Evolutionary conservation across 2,113 vertebrate species (phyloP).

Genomic region (Hipposideros armiger): DNA sequence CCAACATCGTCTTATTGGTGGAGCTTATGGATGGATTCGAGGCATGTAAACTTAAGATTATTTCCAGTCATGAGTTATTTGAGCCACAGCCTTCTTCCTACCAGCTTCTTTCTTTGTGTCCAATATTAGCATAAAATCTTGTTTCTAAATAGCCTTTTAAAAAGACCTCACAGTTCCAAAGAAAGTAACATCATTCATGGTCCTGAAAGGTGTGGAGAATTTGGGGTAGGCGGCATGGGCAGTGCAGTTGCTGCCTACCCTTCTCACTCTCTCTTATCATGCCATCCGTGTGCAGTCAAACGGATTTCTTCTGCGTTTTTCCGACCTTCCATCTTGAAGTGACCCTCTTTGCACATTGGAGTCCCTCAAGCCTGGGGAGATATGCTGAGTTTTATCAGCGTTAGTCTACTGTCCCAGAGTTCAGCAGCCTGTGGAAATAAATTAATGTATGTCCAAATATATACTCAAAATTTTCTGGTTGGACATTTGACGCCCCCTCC

Average conservation of each 20-base stretch:
- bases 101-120: background rate
- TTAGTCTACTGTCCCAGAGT: background rate
- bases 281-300: background rate
- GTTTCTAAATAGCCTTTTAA: background rate
- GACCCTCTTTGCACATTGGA: background rate
- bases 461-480: background rate
- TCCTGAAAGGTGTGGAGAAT: background rate
- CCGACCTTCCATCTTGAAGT: background rate
- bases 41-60: background rate
- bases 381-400: background rate
- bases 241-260: background rate
- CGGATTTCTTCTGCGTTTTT: background rate
- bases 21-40: background rate
- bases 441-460: background rate
- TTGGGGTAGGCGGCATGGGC: background rate
- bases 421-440: constrained; percentile 4
- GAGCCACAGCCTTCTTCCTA: background rate
- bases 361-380: background rate
- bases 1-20: background rate
- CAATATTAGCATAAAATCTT: background rate
- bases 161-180: background rate
- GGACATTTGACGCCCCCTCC: background rate
- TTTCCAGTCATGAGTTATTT: background rate
- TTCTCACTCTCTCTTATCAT: background rate
- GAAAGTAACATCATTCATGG: background rate